Evolutionary conservation across 2,888 invertebrate species (phyloP).

Genomic region (Phortica magna): DNA sequence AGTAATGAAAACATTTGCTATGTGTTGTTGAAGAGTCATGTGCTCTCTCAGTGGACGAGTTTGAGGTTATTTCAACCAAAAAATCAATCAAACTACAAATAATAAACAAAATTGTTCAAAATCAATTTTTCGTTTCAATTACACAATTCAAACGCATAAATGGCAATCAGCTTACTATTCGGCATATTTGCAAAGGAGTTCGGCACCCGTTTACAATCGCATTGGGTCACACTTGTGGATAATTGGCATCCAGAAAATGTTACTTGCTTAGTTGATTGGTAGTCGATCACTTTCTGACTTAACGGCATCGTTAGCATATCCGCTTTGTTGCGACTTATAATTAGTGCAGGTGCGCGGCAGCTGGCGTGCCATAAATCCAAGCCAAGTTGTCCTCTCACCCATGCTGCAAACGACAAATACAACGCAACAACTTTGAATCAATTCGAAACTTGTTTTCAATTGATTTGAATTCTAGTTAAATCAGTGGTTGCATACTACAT

Average conservation of each 20-base stretch:
- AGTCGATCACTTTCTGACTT: neutral
- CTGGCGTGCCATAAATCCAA: neutral
- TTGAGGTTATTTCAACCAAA: slow-evolving; percentile 66
- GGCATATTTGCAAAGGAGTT: no score
- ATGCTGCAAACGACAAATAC: slow-evolving; percentile 24
- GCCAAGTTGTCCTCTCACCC: neutral
- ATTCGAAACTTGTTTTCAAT: slow-evolving; percentile 30
- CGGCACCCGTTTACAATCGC: no score
- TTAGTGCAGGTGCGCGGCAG: slow-evolving; percentile 25
- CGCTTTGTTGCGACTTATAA: slow-evolving; percentile 21
- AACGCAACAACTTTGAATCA: slow-evolving; percentile 46
- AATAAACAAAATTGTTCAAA: no score
- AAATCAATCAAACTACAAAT: no score
- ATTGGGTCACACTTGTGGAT: no score
- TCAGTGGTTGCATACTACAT: slow-evolving; percentile 31
- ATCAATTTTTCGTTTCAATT: no score
- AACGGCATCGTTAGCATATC: slow-evolving; percentile 19
- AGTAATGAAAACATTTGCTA: neutral
- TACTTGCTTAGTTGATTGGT: no score
- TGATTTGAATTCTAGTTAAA: slow-evolving; percentile 17
- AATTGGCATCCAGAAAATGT: no score
- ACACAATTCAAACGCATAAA: no score
- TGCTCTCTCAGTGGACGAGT: slow-evolving; percentile 42
- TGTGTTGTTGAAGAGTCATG: neutral
- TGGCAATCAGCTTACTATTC: no score